phyloP scores from a whole-genome alignment of 2,797 vertebrate species.

The Craterocephalus amniculus region DNA sequence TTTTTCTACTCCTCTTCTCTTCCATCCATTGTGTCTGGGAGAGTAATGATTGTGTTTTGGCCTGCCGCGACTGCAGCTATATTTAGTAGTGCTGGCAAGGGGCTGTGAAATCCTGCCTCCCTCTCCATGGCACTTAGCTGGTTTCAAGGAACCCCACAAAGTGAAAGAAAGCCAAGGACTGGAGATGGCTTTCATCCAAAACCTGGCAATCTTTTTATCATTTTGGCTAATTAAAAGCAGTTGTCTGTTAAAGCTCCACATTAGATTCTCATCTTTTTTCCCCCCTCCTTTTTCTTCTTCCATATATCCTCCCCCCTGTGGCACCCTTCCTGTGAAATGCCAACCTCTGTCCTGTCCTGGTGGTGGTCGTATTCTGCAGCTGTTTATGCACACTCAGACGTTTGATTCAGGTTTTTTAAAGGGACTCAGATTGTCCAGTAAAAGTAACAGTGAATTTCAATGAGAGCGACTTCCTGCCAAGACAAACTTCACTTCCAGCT shows the following conservation, averaged over 20 bases:
- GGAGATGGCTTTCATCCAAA: conserved; percentile 39
- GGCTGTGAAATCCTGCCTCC: conserved; percentile 64
- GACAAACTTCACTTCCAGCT: conserved; percentile 55
- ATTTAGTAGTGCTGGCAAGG: conserved; percentile 72
- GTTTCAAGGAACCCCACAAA: conserved; percentile 67
- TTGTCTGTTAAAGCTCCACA: conserved; percentile 15
- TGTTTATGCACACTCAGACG: conserved; percentile 43
- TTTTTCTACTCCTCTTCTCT: conserved; percentile 11
- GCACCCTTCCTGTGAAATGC: conserved; percentile 15
- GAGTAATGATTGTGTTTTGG: conserved; percentile 78
- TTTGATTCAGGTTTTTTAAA: conserved; percentile 58
- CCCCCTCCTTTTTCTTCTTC: not conserved
- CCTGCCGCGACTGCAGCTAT: conserved; percentile 71
- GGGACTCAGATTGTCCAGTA: conserved; percentile 60
- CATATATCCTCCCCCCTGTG: conserved; percentile 2
- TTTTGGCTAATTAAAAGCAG: conserved; percentile 46
- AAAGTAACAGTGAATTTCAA: conserved; percentile 69
- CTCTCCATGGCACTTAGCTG: conserved; percentile 60
- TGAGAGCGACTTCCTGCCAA: conserved; percentile 64
- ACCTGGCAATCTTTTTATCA: conserved; percentile 25
- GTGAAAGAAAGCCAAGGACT: conserved; percentile 8
- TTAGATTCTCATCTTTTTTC: conserved; percentile 20
- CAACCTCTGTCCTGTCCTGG: conserved; percentile 10
- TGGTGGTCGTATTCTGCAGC: conserved; percentile 18
- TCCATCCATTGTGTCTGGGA: conserved; percentile 65